Base-by-base conservation (phyloP, 2,113 vertebrate species). In the Athene cunicularia region DNA sequence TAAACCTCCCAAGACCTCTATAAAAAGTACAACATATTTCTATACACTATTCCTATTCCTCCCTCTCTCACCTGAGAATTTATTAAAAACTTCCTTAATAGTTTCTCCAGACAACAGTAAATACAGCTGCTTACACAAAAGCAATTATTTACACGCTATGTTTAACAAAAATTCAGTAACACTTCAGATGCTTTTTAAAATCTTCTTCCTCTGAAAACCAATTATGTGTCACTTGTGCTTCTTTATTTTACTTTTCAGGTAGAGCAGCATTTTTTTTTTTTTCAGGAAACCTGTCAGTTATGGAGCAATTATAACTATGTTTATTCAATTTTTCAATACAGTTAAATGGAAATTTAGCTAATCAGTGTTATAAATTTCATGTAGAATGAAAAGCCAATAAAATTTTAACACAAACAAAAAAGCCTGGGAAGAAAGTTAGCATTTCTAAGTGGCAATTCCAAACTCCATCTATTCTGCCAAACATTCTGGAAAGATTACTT, bases 391-490 rank as follows among this genome's bases (percentile, higher is more conserved):
- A 95, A 97, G 80, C 89, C 88, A 94, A 59, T 67, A 89, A 95
- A 85, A 72, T 66, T 88, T 72, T 95, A 94, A 96, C 75, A 85
- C 52, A 92, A 96, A 95, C 85, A 94, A 95, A 86, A 86, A 72
- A 66, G 91, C 77, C 97, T 94, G 86, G 73, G 94, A 92, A 95
- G 73, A 92, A 81, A 96, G 72, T 45, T 30, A 49, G 33, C 59
- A 91, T 63, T 85, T 91, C 67, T 96, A 95, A 96, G 92, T 72
- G 94, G 94, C 77, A 87, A 82, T 87, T 96, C 92, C 93, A 91
- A 94, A 96, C 66, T 43, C 27, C 80, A 90, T 58, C 86, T 81
- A 41, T 37, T 81, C 83, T 35, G 35, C 32, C 80, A 70, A 83
- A 59, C 55, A 45, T 74, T 41, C 50, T 64, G 63, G 60, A 79